These are phyloP conservation scores for Diplosoma virens DNA, from an alignment of 23 tunicate genomes.

Conservation along the genomic window DNA sequence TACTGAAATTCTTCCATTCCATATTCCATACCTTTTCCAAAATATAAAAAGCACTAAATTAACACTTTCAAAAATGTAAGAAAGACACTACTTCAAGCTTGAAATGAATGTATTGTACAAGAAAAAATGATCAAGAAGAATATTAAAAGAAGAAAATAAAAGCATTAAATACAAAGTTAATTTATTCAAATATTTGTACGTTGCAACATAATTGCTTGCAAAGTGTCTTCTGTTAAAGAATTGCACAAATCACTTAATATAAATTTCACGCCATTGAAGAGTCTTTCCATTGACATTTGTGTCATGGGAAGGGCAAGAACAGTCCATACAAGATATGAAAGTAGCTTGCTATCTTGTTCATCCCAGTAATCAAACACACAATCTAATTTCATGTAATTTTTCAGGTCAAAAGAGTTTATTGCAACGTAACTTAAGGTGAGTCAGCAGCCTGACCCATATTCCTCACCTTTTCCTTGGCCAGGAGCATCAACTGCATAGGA, in stretches of 20 bases:
- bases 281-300: not conserved
- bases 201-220: not conserved
- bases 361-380: not conserved
- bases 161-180: not conserved
- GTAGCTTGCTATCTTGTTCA: not conserved
- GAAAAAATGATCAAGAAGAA: not conserved
- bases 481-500: not conserved
- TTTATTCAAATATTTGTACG: not conserved
- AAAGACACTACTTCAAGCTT: no score
- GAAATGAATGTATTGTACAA: not conserved
- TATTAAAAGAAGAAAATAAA: not conserved
- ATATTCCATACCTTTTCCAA: not conserved
- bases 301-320: no score
- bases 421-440: not conserved
- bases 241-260: not conserved
- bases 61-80: not conserved
- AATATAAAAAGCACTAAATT: not conserved
- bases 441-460: not conserved
- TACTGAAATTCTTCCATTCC: not conserved
- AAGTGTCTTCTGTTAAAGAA: not conserved
- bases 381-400: not conserved
- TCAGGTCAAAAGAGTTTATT: not conserved
- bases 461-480: not conserved
- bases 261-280: not conserved
- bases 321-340: not conserved